phyloP scores from a whole-genome alignment of 2,113 vertebrate species.

The Leiothrix lutea region DNA sequence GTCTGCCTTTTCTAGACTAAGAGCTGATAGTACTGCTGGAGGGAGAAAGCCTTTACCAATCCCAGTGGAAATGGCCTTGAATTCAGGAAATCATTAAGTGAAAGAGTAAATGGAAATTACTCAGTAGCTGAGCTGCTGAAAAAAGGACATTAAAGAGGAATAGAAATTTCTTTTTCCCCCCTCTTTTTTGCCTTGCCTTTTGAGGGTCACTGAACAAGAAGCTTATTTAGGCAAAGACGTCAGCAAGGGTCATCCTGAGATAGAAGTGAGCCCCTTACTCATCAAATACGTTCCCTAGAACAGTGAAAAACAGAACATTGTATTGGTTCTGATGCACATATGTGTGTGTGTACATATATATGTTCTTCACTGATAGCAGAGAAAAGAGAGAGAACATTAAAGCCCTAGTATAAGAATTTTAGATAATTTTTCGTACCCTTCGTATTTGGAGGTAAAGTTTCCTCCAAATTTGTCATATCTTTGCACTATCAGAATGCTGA shows the following conservation, averaged over 20 bases:
- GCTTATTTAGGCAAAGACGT: neutral
- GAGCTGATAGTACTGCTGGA: neutral
- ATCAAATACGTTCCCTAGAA: neutral
- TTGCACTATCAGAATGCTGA: neutral
- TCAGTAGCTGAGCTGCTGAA: neutral
- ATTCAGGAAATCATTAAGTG: neutral
- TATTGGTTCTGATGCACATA: rapidly evolving
- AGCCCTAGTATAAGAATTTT: neutral
- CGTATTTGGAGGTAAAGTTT: neutral
- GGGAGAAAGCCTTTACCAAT: neutral
- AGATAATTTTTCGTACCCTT: neutral
- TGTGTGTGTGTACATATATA: neutral
- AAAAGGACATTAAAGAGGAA: neutral
- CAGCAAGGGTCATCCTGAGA: neutral
- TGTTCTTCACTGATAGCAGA: neutral
- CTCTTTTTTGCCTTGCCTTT: neutral
- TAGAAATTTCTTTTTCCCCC: rapidly evolving
- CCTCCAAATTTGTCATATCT: neutral
- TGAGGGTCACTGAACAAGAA: neutral
- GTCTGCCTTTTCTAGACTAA: neutral
- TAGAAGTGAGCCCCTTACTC: neutral
- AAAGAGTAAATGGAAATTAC: neutral
- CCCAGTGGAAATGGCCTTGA: neutral
- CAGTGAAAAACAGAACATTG: neutral
- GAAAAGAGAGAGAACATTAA: neutral